These are phyloP conservation scores for Tachina grossa DNA, from an alignment of 2,888 invertebrate genomes.

Conservation along the genomic window DNA sequence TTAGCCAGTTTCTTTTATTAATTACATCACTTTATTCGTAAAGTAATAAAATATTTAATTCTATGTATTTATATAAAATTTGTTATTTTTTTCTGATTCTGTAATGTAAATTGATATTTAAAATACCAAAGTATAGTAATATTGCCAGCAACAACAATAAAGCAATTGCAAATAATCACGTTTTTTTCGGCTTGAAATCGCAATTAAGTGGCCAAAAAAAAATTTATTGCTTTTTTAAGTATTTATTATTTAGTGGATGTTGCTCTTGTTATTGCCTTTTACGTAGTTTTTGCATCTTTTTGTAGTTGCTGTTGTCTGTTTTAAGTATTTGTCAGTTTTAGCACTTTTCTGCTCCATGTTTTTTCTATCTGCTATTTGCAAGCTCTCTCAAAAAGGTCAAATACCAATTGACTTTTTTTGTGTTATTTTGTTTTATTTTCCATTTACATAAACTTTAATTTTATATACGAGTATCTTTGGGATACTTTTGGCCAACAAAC, in stretches of 20 bases:
- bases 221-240: slow-evolving; percentile 12
- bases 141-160: neutral
- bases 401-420: slow-evolving; percentile 52
- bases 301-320: slow-evolving; percentile 11
- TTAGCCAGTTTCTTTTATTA: neutral
- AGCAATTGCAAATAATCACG: slow-evolving; percentile 55
- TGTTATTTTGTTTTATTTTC: slow-evolving; percentile 8
- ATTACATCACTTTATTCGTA: neutral
- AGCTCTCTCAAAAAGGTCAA: slow-evolving; percentile 57
- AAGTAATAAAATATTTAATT: slow-evolving; percentile 43
- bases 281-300: slow-evolving; percentile 30
- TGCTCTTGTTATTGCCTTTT: slow-evolving; percentile 66
- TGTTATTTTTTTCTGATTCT: slow-evolving; percentile 13
- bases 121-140: slow-evolving; percentile 48
- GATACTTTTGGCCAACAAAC: slow-evolving; percentile 6
- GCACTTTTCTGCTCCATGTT: slow-evolving; percentile 8
- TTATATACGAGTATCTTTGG: neutral
- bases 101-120: slow-evolving; percentile 65
- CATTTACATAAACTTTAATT: slow-evolving; percentile 15
- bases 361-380: neutral
- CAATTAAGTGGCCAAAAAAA: slow-evolving; percentile 66
- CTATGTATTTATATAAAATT: slow-evolving; percentile 1
- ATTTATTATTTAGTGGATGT: slow-evolving; percentile 47
- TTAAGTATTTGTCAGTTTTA: slow-evolving; percentile 44
- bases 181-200: slow-evolving; percentile 30